A percentile compares a stretch with the other conserved stretches of the same genome.
Conservation (phyloP, 2,888 invertebrate species). For the Megamerina dolium region DNA sequence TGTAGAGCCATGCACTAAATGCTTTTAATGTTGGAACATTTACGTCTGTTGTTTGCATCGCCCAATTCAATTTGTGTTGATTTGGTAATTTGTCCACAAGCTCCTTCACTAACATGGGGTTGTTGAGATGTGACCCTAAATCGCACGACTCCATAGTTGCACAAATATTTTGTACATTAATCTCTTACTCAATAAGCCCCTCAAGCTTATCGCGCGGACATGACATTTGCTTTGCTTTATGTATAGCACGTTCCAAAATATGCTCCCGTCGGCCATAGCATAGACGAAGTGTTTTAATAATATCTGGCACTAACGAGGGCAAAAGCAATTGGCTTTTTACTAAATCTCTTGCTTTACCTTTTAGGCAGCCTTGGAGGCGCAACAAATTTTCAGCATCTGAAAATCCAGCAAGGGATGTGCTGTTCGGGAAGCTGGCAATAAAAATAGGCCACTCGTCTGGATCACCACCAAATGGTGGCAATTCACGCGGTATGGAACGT, state of each 20-base stretch:
- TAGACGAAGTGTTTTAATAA: not conserved
- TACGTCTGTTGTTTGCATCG: not conserved
- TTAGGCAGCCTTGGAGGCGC: conserved; percentile 12
- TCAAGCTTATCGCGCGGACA: conserved; percentile 9
- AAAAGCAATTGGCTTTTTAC: conserved; percentile 7
- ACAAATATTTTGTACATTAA: not conserved
- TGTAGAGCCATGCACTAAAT: conserved; percentile 5
- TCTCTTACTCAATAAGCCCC: conserved; percentile 14
- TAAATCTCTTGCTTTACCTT: conserved; percentile 7
- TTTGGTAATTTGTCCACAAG: not conserved
- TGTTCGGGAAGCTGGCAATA: conserved; percentile 13
- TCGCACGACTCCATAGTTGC: not conserved
- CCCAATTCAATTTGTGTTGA: too few species aligned
- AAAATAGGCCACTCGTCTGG: conserved; percentile 14
- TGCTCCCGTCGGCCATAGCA: not conserved
- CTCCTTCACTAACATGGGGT: not conserved
- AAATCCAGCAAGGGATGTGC: conserved; percentile 10
- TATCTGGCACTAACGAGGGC: not conserved
- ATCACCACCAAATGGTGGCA: conserved; percentile 11
- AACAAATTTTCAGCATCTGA: conserved; percentile 12
- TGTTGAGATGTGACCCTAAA: not conserved
- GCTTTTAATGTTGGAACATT: not conserved
- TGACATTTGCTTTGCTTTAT: conserved; percentile 8
- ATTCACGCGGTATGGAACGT: conserved; percentile 10
- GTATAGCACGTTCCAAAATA: conserved; percentile 4